Conservation (phyloP, 2,888 invertebrate species). For the Himalopsyche kuldschensis region DNA sequence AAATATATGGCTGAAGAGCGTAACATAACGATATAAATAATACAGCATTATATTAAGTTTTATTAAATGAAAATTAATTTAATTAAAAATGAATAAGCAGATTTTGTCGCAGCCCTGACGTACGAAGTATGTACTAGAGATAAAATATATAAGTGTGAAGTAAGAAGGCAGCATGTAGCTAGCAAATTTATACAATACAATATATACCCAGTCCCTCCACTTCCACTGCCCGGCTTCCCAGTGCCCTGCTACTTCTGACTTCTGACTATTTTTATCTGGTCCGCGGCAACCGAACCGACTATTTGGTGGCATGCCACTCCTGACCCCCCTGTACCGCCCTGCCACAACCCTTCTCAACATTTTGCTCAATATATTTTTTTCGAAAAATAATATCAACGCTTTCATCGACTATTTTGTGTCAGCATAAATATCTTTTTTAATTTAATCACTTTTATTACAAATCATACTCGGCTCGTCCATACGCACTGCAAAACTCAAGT, state of each 20-base stretch:
- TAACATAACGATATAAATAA: too few species aligned
- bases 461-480: too few species aligned
- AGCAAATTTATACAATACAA: not conserved
- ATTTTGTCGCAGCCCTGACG: not conserved
- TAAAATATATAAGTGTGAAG: not conserved
- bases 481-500: too few species aligned
- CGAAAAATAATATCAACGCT: too few species aligned
- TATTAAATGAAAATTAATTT: too few species aligned
- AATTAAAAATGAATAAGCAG: too few species aligned
- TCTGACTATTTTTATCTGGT: constrained; percentile 1
- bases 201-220: not conserved
- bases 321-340: not conserved
- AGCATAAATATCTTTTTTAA: too few species aligned
- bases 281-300: not conserved
- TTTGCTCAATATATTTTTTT: not conserved
- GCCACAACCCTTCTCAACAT: not conserved
- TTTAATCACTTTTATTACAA: too few species aligned
- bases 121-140: not conserved
- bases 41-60: too few species aligned
- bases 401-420: too few species aligned
- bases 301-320: constrained; percentile 1
- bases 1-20: too few species aligned
- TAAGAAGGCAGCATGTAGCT: not conserved
- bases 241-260: not conserved
- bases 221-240: not conserved